Evolutionary conservation across 2,888 invertebrate species (phyloP), one percentile per base, ranked within the genome.

Genomic region (Eupeodes latifasciatus): DNA sequence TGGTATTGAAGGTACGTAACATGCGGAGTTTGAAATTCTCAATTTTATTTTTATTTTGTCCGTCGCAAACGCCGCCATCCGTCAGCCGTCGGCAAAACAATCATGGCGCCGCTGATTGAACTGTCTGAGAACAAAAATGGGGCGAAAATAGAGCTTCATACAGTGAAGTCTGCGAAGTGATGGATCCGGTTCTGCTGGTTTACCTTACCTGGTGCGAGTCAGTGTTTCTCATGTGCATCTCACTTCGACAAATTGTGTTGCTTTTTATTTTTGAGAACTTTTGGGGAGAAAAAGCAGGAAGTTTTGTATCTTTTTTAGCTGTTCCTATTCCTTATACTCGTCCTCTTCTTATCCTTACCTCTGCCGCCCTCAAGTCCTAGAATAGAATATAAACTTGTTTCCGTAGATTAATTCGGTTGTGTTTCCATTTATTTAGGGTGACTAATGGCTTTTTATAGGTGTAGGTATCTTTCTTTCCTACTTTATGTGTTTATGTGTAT

Each of bases 371-470:
- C 27, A 36, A 59, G 59, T 34, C 62, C 53, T 51, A 67, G 71
- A 81, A 88, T 51, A 67, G 71, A 81, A 88, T 81, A 88, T 88
- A 88, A 88, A 85, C 88, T 88, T 88, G 88, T 85, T 88, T 85
- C 88, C 81, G 78, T 88, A 84, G 78, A 85, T 88, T 88, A 88
- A 88, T 88, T 88, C 76, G 78, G 88, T 81, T 88, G 88, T 88
- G 88, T 88, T 88, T 88, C 88, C 88, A 88, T 88, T 88, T 88
- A 88, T 88, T 88, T 88, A 88, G 88, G 85, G 88, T 88, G 88
- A 88, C 88, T 88, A 88, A 88, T 88, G 85, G 85, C 57, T 85
- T 85, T 81, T 53, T 85, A 62, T 51, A 51, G 67, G 27, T 59
- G 59, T 62, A 47, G 5, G 5, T 40, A 40, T 40, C 40, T 40